These are phyloP conservation scores for Listronotus bonariensis DNA, from an alignment of 1,140 invertebrate species.

Conservation along the genomic window DNA sequence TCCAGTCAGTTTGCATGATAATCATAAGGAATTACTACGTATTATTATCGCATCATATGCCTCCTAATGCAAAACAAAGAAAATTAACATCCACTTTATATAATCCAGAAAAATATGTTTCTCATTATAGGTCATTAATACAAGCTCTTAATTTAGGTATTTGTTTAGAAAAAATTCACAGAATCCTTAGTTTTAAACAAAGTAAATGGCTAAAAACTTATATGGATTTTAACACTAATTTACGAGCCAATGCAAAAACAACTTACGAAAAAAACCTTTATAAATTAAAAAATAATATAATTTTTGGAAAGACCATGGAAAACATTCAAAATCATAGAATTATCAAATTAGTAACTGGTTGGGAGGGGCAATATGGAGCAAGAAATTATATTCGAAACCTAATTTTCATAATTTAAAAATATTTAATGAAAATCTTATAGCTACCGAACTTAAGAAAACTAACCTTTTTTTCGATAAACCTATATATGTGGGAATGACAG, in stretches of 20 bases:
- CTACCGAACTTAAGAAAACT: constrained; percentile 46
- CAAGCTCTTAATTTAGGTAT: constrained; percentile 49
- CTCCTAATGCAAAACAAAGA: constrained; percentile 43
- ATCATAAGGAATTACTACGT: too few species aligned
- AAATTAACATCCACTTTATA: constrained; percentile 53
- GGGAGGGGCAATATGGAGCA: too few species aligned
- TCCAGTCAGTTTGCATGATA: too few species aligned
- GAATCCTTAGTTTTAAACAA: constrained; percentile 53
- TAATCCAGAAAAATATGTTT: constrained; percentile 51
- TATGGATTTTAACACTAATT: constrained; percentile 52
- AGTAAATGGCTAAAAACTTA: constrained; percentile 49
- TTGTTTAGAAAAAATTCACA: constrained; percentile 49
- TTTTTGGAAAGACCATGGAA: constrained; percentile 26
- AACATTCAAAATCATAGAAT: too few species aligned
- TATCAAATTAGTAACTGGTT: too few species aligned
- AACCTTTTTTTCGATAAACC: too few species aligned
- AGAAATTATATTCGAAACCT: too few species aligned
- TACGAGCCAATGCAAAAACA: constrained; percentile 45
- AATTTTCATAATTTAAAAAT: too few species aligned
- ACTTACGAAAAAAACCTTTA: constrained; percentile 57
- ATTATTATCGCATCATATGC: constrained; percentile 51
- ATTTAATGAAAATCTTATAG: too few species aligned
- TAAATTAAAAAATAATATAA: constrained; percentile 56
- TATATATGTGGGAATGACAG: too few species aligned
- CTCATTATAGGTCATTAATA: too few species aligned